Evolutionary conservation across 2,797 vertebrate genomes (phyloP).

Genomic region (Ciconia nigra): DNA sequence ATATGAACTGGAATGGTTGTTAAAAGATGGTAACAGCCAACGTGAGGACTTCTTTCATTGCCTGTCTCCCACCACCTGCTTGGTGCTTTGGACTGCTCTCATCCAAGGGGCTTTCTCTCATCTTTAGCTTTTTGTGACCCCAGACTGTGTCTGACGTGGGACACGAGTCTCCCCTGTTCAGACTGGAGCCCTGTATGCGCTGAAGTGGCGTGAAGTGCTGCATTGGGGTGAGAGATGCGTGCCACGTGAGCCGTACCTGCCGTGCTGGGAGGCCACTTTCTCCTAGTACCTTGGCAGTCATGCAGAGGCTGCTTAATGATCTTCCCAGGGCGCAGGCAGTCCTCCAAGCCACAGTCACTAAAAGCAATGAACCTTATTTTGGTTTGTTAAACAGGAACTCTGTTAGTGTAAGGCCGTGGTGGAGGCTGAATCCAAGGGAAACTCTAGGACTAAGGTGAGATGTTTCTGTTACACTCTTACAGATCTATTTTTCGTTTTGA

Average conservation of each 20-base stretch:
- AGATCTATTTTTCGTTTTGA: not conserved
- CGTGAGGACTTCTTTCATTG: not conserved
- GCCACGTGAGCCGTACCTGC: fast-evolving
- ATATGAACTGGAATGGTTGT: not conserved
- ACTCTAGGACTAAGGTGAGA: not conserved
- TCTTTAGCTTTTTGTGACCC: not conserved
- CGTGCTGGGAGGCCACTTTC: not conserved
- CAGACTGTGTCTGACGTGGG: not conserved
- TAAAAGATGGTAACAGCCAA: not conserved
- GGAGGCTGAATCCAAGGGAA: not conserved
- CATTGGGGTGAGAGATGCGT: fast-evolving
- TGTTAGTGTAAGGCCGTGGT: not conserved
- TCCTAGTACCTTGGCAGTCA: fast-evolving
- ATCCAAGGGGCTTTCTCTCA: not conserved
- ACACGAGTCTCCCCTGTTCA: not conserved
- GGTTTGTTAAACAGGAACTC: not conserved
- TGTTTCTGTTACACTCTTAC: not conserved
- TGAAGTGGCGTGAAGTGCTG: not conserved
- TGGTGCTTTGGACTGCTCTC: not conserved
- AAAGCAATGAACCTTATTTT: not conserved
- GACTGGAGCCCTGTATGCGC: not conserved
- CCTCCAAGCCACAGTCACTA: not conserved
- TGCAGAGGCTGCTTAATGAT: not conserved
- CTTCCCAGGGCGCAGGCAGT: not conserved
- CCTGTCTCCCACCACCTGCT: not conserved